A percentile compares a stretch with the other conserved stretches of the same genome.
phyloP scores from a whole-genome alignment of 1,140 invertebrate species.

The Drosophila nigromelanica region DNA sequence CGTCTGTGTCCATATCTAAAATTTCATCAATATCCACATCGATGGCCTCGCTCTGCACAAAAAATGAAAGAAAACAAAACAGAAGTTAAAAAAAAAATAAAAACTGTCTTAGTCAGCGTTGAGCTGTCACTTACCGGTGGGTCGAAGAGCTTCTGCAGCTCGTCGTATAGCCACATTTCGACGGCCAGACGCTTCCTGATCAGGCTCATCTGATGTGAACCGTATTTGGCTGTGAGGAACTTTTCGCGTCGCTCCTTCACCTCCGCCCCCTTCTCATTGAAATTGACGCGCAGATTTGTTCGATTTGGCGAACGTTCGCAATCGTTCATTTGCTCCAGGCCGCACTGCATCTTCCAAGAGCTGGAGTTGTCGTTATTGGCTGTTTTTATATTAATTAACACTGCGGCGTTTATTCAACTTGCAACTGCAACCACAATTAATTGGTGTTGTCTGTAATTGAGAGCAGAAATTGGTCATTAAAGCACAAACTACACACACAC shows the following conservation, averaged over 20 bases:
- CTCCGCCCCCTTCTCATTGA: slow-evolving; percentile 92
- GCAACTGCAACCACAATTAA: slow-evolving; percentile 57
- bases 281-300: slow-evolving; percentile 93
- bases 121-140: slow-evolving; percentile 87
- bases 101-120: background rate
- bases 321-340: slow-evolving; percentile 83
- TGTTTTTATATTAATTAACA: slow-evolving; percentile 34
- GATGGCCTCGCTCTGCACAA: slow-evolving; percentile 87
- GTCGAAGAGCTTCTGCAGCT: slow-evolving; percentile 95
- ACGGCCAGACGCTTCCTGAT: slow-evolving; percentile 97
- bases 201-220: slow-evolving; percentile 97
- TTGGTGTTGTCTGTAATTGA: slow-evolving; percentile 67
- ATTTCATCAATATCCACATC: slow-evolving; percentile 97
- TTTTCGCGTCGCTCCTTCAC: slow-evolving; percentile 95
- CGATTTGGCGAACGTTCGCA: slow-evolving; percentile 90
- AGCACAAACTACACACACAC: no score
- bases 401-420: slow-evolving; percentile 60
- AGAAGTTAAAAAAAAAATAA: background rate
- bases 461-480: slow-evolving; percentile 53
- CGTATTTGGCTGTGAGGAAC: slow-evolving; percentile 98
- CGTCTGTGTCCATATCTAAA: slow-evolving; percentile 95
- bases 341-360: slow-evolving; percentile 81
- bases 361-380: slow-evolving; percentile 9
- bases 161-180: slow-evolving; percentile 99
- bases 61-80: background rate